Base-by-base conservation (phyloP, 1,140 invertebrate genomes). In the Atopsyche davidsoni region DNA sequence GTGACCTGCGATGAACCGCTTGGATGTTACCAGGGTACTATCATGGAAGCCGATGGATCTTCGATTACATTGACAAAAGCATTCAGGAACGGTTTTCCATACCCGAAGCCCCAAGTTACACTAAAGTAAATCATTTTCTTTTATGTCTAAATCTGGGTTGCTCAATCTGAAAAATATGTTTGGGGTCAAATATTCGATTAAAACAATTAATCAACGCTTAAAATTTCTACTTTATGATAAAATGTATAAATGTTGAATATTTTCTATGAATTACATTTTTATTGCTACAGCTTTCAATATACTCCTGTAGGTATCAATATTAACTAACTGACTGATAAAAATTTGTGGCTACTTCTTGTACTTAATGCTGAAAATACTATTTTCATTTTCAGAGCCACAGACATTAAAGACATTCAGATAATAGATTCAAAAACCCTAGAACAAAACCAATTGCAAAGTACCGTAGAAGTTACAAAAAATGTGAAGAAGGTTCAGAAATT, bases 11-110 rank as follows among this genome's bases (percentile, higher is more conserved):
- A 75, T 0, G 77, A 85, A 36, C 65, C 68, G 6, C 60, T 84
- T 23, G 85, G 83, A 16, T 80, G 76, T 44, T 89, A 83, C 63
- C 88, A 92, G 66, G 90, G 90, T 14, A 81, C 86, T 60, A 89
- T 94, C 45, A 66, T 78, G 17, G 76, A 80, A 60, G 82, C 89
- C 10, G 83, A 87, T 55, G 76, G 78, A 35, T 69, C 74, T 55
- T 79, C 79, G 19, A 79, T 94, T 31, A 87, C 84, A 2, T 73
- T 94, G 22, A 77, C 74, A 10, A 83, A 88, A 64, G 81, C 85
- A 6, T 91, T 88, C 65, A 78, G 83, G 51, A 89, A 94, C 73
- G 88, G 88, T 3, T 77, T 89, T 16, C 86, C 85, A 3, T 74
- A 69, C 44, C 67, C 68, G 0, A 70, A 74, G 40, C 62, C 68